Conservation (phyloP, 2,113 vertebrate genomes). For the Hippolais icterina region DNA sequence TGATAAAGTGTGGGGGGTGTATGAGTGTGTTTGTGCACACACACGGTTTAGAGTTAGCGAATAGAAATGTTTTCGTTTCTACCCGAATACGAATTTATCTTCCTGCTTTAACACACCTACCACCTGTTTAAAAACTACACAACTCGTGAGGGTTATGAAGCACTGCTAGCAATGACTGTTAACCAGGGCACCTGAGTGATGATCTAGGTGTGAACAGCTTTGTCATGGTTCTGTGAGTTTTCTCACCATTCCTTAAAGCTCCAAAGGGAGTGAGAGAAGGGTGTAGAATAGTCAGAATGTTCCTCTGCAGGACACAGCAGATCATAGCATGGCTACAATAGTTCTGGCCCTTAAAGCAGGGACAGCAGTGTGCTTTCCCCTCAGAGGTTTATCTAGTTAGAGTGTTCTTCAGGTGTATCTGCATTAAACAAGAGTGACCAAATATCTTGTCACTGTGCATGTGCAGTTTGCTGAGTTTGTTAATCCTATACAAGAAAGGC, state of each 20-base stretch:
- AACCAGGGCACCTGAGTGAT: neutral
- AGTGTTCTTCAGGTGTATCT: neutral
- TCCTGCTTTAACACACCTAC: neutral
- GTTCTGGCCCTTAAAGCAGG: neutral
- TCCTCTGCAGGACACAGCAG: neutral
- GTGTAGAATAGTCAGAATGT: neutral
- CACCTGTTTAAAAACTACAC: neutral
- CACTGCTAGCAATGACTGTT: neutral
- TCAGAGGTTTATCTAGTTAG: neutral
- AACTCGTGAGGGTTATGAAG: neutral
- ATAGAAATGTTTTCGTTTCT: neutral
- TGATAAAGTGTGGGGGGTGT: neutral
- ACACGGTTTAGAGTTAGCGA: neutral
- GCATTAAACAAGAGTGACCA: neutral
- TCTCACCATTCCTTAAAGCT: neutral
- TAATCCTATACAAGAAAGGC: neutral
- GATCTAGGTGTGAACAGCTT: neutral
- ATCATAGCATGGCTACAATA: neutral
- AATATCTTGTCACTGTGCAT: neutral
- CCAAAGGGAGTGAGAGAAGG: neutral
- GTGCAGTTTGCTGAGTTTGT: neutral
- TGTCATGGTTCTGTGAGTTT: neutral
- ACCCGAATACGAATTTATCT: neutral
- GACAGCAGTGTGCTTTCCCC: rapidly evolving
- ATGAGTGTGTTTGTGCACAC: neutral